Conservation (phyloP, 2,888 invertebrate genomes). For the Podabrus alpinus region DNA sequence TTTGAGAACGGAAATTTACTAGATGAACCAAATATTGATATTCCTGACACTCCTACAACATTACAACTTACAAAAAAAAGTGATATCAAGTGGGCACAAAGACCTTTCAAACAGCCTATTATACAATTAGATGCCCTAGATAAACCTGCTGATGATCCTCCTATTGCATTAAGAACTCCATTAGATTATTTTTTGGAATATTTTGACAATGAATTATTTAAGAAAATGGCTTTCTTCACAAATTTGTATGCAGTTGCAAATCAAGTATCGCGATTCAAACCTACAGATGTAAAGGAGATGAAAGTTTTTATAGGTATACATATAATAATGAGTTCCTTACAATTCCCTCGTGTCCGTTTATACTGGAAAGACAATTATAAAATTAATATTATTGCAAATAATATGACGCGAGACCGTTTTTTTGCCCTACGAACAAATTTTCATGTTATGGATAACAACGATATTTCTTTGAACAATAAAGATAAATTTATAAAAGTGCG, state of each 20-base stretch:
- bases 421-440: neutral
- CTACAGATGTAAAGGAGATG: neutral
- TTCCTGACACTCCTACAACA: too few relatives aligned
- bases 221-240: neutral
- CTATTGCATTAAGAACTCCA: too few relatives aligned
- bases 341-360: neutral
- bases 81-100: neutral
- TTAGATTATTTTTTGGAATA: neutral
- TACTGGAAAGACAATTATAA: neutral
- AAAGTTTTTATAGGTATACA: neutral
- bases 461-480: neutral
- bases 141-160: too few relatives aligned
- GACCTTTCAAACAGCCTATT: neutral
- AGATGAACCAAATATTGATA: too few relatives aligned
- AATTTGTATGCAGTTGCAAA: neutral
- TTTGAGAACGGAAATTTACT: too few relatives aligned
- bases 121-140: neutral
- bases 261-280: neutral
- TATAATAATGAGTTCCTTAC: conserved; percentile 1
- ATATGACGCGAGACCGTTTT: neutral
- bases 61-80: neutral
- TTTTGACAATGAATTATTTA: neutral
- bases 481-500: too few relatives aligned
- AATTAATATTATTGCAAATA: neutral
- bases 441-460: neutral